Evolutionary conservation across 2,113 vertebrate species (phyloP).

Genomic region (Psophia crepitans): DNA sequence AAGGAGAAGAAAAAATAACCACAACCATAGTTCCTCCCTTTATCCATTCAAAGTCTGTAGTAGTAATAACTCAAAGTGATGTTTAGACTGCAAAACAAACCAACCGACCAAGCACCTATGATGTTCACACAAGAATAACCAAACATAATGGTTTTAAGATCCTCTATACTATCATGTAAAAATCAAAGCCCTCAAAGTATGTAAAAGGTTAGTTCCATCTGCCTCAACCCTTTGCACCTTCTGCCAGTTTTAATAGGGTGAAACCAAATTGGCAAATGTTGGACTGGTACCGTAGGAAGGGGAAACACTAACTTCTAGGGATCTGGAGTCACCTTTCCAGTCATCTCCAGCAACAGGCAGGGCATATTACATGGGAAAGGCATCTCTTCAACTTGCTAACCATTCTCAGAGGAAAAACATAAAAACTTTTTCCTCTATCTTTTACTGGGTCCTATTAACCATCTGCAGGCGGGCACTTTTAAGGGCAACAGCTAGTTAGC

Average conservation of each 20-base stretch:
- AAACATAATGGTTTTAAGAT: not conserved
- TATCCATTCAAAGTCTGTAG: not conserved
- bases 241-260: not conserved
- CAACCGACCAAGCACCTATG: not conserved
- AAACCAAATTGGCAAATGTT: not conserved
- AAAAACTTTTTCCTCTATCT: not conserved
- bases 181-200: not conserved
- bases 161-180: not conserved
- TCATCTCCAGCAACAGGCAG: not conserved
- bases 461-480: not conserved
- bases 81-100: not conserved
- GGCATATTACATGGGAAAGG: not conserved
- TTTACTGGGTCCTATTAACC: not conserved
- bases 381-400: not conserved
- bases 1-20: not conserved
- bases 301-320: not conserved
- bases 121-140: not conserved
- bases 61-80: not conserved
- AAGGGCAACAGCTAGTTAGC: not conserved
- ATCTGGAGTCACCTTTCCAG: not conserved
- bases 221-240: not conserved
- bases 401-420: not conserved
- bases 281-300: not conserved
- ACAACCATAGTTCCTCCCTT: not conserved
- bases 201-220: not conserved